These are phyloP conservation scores for Hylia prasina DNA, from an alignment of 2,113 vertebrate species.

Conservation along the genomic window DNA sequence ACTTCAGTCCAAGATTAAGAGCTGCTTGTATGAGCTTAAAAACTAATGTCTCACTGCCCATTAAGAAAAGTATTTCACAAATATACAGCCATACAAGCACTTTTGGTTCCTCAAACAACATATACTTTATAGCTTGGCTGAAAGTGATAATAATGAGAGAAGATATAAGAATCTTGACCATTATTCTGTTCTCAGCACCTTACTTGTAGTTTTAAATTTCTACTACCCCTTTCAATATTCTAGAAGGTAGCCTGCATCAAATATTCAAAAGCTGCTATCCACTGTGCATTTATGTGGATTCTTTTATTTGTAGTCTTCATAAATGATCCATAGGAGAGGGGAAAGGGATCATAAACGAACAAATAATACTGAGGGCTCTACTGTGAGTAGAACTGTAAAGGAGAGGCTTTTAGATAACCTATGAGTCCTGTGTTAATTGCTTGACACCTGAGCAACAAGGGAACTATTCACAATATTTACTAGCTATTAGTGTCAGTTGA, in stretches of 20 bases:
- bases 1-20: neutral
- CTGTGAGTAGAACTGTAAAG: neutral
- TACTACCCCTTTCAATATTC: neutral
- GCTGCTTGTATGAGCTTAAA: neutral
- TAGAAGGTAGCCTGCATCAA: slow-evolving; percentile 1
- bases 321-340: neutral
- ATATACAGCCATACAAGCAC: neutral
- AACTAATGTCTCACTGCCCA: neutral
- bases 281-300: neutral
- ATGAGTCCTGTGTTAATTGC: neutral
- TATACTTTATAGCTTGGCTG: neutral
- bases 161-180: neutral
- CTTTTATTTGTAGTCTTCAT: neutral
- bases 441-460: neutral
- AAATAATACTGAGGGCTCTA: neutral
- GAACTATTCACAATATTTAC: neutral
- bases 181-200: neutral
- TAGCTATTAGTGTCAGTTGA: neutral
- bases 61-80: neutral
- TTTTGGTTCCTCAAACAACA: neutral
- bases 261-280: slow-evolving; percentile 23
- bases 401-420: neutral
- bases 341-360: neutral
- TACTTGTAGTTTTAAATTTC: neutral
- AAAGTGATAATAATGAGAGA: neutral